A percentile compares a stretch with the other conserved stretches of the same genome.
phyloP scores from a whole-genome alignment of 2,888 invertebrate species.

The Rhogogaster chlorosoma region DNA sequence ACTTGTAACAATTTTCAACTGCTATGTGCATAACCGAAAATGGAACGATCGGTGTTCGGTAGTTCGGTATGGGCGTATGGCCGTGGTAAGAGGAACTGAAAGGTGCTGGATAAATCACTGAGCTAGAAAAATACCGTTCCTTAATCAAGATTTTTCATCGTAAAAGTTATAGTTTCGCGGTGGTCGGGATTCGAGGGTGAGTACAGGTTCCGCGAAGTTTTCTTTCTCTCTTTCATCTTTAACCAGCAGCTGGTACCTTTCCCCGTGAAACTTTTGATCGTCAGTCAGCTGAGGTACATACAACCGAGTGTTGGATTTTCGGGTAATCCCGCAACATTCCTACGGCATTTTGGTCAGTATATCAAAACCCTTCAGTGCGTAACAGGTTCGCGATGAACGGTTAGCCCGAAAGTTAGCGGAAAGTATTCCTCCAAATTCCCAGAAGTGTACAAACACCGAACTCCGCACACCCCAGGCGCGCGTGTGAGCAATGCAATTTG shows the following conservation, averaged over 20 bases:
- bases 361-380: constrained; percentile 41
- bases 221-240: constrained; percentile 31
- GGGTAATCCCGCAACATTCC: constrained; percentile 3
- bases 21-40: not conserved
- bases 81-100: not conserved
- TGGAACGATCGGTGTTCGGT: constrained; percentile 14
- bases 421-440: constrained; percentile 45
- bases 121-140: constrained; percentile 31
- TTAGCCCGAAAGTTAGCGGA: constrained; percentile 6
- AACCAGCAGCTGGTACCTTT: constrained; percentile 29
- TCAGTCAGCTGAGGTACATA: constrained; percentile 17
- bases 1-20: not conserved
- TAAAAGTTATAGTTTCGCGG: constrained; percentile 40
- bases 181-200: not conserved
- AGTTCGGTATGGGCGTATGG: too few relatives aligned
- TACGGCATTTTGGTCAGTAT: constrained; percentile 37
- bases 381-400: constrained; percentile 28
- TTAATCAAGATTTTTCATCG: constrained; percentile 43
- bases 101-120: constrained; percentile 20
- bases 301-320: constrained; percentile 27
- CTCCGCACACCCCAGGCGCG: not conserved
- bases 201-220: constrained; percentile 10
- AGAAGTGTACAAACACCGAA: constrained; percentile 31
- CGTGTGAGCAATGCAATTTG: constrained; percentile 28
- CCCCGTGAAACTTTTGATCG: constrained; percentile 32